Evolutionary conservation across 2,888 invertebrate species (phyloP), one percentile per base, ranked within the genome.

Genomic region (Cheilosia impressa): DNA sequence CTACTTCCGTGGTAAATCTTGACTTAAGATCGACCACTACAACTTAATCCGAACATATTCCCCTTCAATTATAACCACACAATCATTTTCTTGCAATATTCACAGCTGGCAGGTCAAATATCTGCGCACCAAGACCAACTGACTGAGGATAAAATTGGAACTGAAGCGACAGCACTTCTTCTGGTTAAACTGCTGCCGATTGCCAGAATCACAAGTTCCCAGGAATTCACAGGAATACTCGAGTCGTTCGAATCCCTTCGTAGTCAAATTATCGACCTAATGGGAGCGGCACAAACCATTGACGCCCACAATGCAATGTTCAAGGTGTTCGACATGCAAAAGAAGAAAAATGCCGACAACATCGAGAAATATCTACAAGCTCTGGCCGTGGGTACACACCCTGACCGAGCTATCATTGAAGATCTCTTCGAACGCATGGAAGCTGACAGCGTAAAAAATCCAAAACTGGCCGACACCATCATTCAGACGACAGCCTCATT

Each of bases 361-460:
- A 93, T 94, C 0, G 97, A 97, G 89, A 93, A 96, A 77, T 97
- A 96, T 90, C 92, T 97, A 1, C 95, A 96, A 94, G 94, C 95
- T 0, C 90, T 96, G 10, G 95, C 96, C 0, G 93, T 96, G 58
- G 94, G 95, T 1, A 94, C 95, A 0, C 94, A 95, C 88, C 95
- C 96, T 1, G 93, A 94, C 50, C 93, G 93, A 43, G 90, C 91
- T 50, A 91, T 94, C n/a, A 89, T 95, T 13, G 90, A 91, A 75
- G 89, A 91, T 73, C 88, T 92, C 0, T 89, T 89, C 19, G 57
- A 73, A 7, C 65, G 88, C 10, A 79, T 91, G 6, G 73, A 88
- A 9, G 27, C 93, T 89, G 93, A 91, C 31, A 92, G 90, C 83
- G 92, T 93, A 27, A 90, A 93, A 53, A 94, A 94, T 80, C 92